Conservation (phyloP, 2,113 vertebrate species). For the Alethe castanea region DNA sequence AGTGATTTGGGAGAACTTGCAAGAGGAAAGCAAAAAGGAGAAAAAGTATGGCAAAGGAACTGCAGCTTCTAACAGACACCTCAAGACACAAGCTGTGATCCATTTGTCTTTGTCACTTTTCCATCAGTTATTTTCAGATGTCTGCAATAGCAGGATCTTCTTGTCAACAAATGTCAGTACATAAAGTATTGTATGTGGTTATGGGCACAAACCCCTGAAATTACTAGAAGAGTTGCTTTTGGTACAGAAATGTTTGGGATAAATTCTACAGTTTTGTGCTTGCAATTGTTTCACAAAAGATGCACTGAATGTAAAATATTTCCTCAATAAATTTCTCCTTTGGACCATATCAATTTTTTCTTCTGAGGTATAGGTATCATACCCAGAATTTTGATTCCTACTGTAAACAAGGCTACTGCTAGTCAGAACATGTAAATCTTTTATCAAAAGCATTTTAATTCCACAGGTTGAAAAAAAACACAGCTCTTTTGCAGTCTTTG, state of each 20-base stretch:
- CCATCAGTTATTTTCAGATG: neutral
- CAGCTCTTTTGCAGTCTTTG: neutral
- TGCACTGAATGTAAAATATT: neutral
- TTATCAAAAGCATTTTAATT: neutral
- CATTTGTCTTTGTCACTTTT: neutral
- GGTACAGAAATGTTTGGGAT: neutral
- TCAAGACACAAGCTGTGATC: neutral
- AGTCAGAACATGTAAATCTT: neutral
- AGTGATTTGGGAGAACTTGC: neutral
- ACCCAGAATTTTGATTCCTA: neutral
- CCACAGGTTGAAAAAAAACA: neutral
- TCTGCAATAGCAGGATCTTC: neutral
- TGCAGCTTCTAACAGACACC: neutral
- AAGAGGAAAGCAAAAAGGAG: neutral
- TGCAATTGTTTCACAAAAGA: neutral
- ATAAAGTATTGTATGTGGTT: neutral
- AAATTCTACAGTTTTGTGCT: neutral
- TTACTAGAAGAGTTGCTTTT: neutral
- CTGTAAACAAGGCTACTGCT: neutral
- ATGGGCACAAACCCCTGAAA: neutral
- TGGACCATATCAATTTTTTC: neutral
- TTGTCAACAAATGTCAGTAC: neutral
- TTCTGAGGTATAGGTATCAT: neutral
- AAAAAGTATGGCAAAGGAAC: neutral
- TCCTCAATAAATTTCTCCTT: neutral